These are phyloP conservation scores for Harpagoxenus sublaevis DNA, from an alignment of 2,888 invertebrate genomes.

Conservation along the genomic window DNA sequence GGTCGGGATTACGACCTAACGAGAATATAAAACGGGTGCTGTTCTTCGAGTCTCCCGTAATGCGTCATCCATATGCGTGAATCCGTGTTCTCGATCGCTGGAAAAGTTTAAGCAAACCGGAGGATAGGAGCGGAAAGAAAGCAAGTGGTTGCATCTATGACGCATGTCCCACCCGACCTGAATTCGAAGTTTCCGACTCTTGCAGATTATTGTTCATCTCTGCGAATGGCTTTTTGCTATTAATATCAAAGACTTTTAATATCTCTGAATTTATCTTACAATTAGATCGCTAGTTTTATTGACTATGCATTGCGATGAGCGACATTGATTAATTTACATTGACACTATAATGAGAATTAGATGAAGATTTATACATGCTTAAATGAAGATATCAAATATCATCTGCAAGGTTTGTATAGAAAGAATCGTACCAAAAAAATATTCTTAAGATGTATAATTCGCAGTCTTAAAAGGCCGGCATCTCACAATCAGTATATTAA, in stretches of 20 bases:
- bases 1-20: slow-evolving; percentile 40
- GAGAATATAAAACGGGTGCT: background rate
- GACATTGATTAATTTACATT: slow-evolving; percentile 18
- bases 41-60: background rate
- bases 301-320: slow-evolving; percentile 5
- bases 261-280: slow-evolving; percentile 20
- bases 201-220: slow-evolving; percentile 16
- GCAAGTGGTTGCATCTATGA: slow-evolving; percentile 2
- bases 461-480: slow-evolving; percentile 12
- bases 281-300: slow-evolving; percentile 3
- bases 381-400: slow-evolving; percentile 17
- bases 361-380: slow-evolving; percentile 15
- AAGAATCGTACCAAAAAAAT: slow-evolving; percentile 27
- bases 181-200: slow-evolving; percentile 25
- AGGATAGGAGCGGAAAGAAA: background rate
- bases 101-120: background rate
- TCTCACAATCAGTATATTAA: slow-evolving; percentile 16
- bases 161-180: slow-evolving; percentile 44
- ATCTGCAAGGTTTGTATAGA: slow-evolving; percentile 51
- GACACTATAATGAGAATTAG: slow-evolving; percentile 15
- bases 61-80: background rate
- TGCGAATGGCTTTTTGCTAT: slow-evolving; percentile 49
- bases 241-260: slow-evolving; percentile 28
- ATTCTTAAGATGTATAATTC: background rate
- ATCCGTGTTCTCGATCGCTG: background rate